Conservation (phyloP, 2,797 vertebrate genomes). For the Chelidonichthys spinosus region DNA sequence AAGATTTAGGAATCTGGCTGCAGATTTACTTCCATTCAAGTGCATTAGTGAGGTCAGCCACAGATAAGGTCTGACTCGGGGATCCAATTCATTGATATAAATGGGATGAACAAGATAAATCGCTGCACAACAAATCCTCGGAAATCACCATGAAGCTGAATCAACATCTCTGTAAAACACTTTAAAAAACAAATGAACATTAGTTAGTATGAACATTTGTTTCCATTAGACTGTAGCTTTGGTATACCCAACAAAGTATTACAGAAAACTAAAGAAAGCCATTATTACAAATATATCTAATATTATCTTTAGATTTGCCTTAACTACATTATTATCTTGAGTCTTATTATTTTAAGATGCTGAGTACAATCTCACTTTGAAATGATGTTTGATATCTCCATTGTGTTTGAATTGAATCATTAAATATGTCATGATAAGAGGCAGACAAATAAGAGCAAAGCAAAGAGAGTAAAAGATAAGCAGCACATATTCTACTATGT, state of each 20-base stretch:
- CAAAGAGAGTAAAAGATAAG: background rate
- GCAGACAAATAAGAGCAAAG: background rate
- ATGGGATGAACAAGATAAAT: background rate
- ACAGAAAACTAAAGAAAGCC: background rate
- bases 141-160: background rate
- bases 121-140: background rate
- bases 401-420: background rate
- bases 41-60: background rate
- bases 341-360: background rate
- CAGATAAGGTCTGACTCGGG: background rate
- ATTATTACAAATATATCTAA: too few relatives aligned
- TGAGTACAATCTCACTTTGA: background rate
- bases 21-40: background rate
- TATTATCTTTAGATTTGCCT: background rate
- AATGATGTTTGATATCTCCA: background rate
- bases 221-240: too few relatives aligned
- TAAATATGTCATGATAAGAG: background rate
- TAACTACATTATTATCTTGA: background rate
- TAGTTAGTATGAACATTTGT: too few relatives aligned
- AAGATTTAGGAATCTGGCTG: background rate
- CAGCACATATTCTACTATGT: background rate
- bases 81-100: background rate
- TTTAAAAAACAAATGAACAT: background rate
- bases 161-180: background rate
- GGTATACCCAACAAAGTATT: background rate